Evolutionary conservation across 1,140 invertebrate species (phyloP).

Genomic region (Lucilia sericata): DNA sequence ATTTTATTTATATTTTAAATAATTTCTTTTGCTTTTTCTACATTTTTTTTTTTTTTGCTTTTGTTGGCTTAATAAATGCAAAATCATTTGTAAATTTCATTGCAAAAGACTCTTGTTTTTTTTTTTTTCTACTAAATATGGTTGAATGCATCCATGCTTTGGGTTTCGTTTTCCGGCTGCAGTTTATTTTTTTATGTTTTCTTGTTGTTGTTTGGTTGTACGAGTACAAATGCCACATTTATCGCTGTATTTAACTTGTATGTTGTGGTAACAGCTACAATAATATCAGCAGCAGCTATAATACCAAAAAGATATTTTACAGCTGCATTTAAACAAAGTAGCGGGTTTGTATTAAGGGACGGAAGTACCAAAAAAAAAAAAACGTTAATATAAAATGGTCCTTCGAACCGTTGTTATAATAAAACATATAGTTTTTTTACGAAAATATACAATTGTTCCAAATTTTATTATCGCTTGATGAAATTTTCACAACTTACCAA

Average conservation of each 20-base stretch:
- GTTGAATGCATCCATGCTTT: neutral
- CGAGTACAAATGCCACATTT: neutral
- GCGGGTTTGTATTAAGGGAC: neutral
- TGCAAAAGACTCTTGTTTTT: neutral
- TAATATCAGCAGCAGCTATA: neutral
- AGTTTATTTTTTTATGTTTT: neutral
- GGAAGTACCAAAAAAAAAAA: neutral
- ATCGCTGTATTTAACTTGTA: slow-evolving; percentile 14
- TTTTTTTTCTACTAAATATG: neutral
- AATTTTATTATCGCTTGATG: no score
- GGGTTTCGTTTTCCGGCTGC: neutral
- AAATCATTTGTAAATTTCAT: slow-evolving; percentile 24
- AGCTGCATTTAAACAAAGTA: neutral
- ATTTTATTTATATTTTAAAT: neutral
- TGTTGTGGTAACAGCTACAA: neutral
- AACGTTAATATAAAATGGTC: neutral
- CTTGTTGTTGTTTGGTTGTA: no score
- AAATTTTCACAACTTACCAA: no score
- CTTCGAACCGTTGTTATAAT: no score
- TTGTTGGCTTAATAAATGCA: slow-evolving; percentile 15
- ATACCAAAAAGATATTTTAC: neutral
- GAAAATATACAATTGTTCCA: no score
- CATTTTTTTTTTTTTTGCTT: neutral
- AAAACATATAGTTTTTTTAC: no score
- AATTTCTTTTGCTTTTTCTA: neutral